Conservation (phyloP, 2,888 invertebrate species). For the Tuberolachnus salignus region DNA sequence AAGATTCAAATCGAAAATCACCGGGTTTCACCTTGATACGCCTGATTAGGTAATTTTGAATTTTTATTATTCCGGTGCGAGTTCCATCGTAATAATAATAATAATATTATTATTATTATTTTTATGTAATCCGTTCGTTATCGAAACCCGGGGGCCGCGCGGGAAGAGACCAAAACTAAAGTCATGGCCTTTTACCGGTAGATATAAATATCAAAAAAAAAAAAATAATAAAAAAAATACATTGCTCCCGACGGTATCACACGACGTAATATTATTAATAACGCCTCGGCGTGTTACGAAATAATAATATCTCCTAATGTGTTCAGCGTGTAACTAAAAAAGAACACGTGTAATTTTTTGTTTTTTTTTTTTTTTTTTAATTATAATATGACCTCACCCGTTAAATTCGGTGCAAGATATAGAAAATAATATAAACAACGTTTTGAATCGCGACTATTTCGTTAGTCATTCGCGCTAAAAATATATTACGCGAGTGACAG, state of each 20-base stretch:
- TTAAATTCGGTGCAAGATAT: slow-evolving; percentile 18
- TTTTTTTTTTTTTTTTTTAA: too few relatives aligned
- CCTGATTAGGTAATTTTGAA: not conserved
- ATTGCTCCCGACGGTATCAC: slow-evolving; percentile 10
- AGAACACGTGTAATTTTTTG: slow-evolving; percentile 28
- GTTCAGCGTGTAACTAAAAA: not conserved
- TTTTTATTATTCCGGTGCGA: too few relatives aligned
- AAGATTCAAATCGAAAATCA: not conserved
- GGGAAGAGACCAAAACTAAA: not conserved
- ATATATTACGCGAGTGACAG: not conserved
- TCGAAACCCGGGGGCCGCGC: not conserved
- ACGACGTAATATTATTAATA: slow-evolving; percentile 10
- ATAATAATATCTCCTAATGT: slow-evolving; percentile 11
- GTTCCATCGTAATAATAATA: not conserved
- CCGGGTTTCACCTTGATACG: not conserved
- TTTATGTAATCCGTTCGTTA: not conserved
- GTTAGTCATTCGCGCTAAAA: slow-evolving; percentile 22
- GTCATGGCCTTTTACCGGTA: slow-evolving; percentile 11
- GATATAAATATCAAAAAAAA: not conserved
- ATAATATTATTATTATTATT: too few relatives aligned
- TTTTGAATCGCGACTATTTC: not conserved
- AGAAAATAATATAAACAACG: not conserved
- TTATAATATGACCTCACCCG: slow-evolving; percentile 12
- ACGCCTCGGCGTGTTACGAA: not conserved
- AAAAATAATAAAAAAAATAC: slow-evolving; percentile 13